A percentile compares a stretch with the other conserved stretches of the same genome.
Evolutionary conservation across 2,797 vertebrate genomes (phyloP).

Genomic region (Thalassophryne amazonica): DNA sequence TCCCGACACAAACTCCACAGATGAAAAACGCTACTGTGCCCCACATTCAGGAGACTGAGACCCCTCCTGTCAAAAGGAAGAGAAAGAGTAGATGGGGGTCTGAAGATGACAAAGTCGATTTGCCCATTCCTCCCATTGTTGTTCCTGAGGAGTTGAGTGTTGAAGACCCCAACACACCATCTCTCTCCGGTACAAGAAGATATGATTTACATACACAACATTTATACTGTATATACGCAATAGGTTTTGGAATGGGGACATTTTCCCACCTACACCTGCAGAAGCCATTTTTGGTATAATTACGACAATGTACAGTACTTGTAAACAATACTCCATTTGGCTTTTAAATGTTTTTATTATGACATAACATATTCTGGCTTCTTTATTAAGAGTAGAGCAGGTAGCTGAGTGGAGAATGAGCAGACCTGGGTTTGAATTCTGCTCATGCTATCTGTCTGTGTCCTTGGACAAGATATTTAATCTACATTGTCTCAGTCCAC

Average conservation of each 20-base stretch:
- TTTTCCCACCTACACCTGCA: background rate
- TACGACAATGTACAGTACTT: background rate
- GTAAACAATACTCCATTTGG: too few relatives aligned
- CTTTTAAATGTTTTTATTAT: too few relatives aligned
- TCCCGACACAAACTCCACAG: background rate
- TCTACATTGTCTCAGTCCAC: too few relatives aligned
- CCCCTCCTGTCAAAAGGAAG: conserved; percentile 83
- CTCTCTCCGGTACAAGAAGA: conserved; percentile 69
- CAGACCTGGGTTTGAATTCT: too few relatives aligned
- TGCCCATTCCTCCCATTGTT: conserved; percentile 74
- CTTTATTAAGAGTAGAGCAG: too few relatives aligned
- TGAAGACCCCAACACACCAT: conserved; percentile 53
- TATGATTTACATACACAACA: background rate
- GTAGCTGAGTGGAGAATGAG: too few relatives aligned
- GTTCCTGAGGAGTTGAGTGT: conserved; percentile 47
- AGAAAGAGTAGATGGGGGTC: conserved; percentile 97
- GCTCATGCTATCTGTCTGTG: too few relatives aligned
- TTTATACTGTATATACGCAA: background rate
- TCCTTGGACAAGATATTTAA: too few relatives aligned
- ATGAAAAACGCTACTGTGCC: conserved; percentile 3
- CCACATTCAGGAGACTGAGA: conserved; percentile 18
- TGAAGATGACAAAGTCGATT: conserved; percentile 90
- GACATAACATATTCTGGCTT: too few relatives aligned
- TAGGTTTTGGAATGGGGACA: too few relatives aligned
- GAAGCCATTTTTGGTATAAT: background rate